These are phyloP conservation scores for Melanaphis sacchari DNA, from an alignment of 1,140 invertebrate species.

Conservation along the genomic window DNA sequence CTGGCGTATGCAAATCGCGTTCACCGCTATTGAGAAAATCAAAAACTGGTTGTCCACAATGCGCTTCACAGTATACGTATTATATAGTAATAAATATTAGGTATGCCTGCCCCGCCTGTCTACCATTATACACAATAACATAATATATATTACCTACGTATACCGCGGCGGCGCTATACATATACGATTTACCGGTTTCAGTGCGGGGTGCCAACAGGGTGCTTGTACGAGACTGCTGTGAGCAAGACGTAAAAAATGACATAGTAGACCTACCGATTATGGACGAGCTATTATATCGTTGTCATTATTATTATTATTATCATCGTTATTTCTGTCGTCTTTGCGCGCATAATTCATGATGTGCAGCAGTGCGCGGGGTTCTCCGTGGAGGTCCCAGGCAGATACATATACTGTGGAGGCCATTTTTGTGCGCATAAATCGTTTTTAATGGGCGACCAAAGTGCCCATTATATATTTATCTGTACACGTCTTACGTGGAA, in stretches of 20 bases:
- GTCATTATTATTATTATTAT: background rate
- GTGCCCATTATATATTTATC: background rate
- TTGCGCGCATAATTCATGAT: background rate
- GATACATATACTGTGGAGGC: background rate
- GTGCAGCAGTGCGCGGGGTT: background rate
- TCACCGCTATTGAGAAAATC: background rate
- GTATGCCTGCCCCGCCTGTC: no score
- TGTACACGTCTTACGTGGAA: background rate
- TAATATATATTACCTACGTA: background rate
- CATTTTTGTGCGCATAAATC: conserved; percentile 36
- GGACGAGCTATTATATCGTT: background rate
- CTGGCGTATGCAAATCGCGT: background rate
- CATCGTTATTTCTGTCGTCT: background rate
- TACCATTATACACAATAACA: background rate
- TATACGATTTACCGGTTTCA: conserved; percentile 15
- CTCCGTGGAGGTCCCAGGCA: background rate
- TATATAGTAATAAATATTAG: no score
- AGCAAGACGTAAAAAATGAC: conserved; percentile 28
- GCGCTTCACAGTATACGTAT: background rate
- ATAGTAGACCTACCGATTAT: background rate
- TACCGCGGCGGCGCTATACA: background rate
- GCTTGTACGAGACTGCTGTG: background rate
- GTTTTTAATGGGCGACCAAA: conserved; percentile 36
- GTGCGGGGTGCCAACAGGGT: conserved; percentile 32
- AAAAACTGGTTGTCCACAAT: conserved; percentile 25